phyloP scores from a whole-genome alignment of 1,140 invertebrate species.

The Rhyzopertha dominica region DNA sequence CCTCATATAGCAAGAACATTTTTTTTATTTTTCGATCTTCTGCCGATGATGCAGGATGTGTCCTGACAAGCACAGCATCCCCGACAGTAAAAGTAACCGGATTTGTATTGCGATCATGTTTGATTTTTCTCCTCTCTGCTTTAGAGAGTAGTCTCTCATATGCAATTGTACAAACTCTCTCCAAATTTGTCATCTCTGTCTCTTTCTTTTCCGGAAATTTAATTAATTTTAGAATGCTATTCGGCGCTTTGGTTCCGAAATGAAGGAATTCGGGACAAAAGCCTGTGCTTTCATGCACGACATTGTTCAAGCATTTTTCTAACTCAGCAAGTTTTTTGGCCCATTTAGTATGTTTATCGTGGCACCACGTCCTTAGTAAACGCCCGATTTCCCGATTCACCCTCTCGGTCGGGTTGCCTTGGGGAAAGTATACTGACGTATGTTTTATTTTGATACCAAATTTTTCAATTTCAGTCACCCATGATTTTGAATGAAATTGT shows the following conservation, averaged over 20 bases:
- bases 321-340: background rate
- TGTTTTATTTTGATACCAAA: background rate
- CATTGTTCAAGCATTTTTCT: background rate
- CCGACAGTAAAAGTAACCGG: background rate
- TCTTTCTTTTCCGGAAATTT: no score
- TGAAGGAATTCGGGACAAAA: background rate
- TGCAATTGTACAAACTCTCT: no score
- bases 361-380: background rate
- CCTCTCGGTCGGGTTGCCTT: background rate
- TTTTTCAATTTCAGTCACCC: background rate
- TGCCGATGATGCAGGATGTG: constrained; percentile 1
- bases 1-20: constrained; percentile 3
- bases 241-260: background rate
- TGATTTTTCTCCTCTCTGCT: background rate
- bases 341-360: constrained; percentile 1
- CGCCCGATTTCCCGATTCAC: background rate
- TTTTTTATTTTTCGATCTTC: constrained; percentile 9
- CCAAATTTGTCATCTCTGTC: no score
- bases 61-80: constrained; percentile 6
- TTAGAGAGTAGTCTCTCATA: background rate
- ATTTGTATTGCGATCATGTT: background rate
- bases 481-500: background rate
- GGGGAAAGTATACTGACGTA: background rate
- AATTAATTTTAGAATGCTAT: background rate
- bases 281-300: background rate